Percentiles rank a stretch among this genome's conserved stretches.
These are phyloP conservation scores for Trichogramma pretiosum DNA, from an alignment of 1,140 invertebrate species.

Conservation along the genomic window DNA sequence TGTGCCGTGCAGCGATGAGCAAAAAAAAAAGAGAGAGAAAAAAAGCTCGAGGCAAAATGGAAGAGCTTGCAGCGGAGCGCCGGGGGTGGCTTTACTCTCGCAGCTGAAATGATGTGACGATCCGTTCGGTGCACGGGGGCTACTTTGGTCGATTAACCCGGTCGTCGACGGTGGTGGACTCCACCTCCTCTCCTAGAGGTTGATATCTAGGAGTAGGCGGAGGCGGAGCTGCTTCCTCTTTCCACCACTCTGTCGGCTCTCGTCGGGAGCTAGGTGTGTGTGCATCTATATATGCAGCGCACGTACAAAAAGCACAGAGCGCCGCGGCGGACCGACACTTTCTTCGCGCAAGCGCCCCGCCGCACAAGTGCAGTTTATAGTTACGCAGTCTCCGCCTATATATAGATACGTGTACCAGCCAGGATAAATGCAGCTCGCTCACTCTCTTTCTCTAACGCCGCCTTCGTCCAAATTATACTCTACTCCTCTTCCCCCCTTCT, in stretches of 20 bases:
- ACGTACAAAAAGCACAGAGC: no score
- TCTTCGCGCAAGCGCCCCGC: conserved; percentile 19
- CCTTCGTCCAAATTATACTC: conserved; percentile 14
- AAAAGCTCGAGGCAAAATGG: no score
- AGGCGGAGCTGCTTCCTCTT: conserved; percentile 17
- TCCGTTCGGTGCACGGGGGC: no score
- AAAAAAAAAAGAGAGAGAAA: no score
- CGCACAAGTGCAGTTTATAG: not conserved
- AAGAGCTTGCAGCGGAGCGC: no score
- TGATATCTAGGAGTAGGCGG: conserved; percentile 15
- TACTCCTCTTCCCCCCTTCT: not conserved
- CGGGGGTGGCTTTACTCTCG: no score
- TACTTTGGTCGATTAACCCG: not conserved
- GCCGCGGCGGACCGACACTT: not conserved
- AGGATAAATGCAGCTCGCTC: conserved; percentile 1
- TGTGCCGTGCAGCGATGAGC: no score
- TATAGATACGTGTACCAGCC: not conserved
- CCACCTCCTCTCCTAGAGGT: conserved; percentile 33
- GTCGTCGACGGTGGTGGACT: not conserved
- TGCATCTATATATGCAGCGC: no score
- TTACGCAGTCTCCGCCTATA: not conserved
- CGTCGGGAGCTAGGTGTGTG: no score
- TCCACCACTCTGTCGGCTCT: conserved; percentile 27
- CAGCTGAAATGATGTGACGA: conserved; percentile 3
- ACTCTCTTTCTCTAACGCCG: conserved; percentile 10